Percentiles rank a stretch among this genome's conserved stretches.
Conservation (phyloP, 2,797 vertebrate species). For the Vireo griseus region DNA sequence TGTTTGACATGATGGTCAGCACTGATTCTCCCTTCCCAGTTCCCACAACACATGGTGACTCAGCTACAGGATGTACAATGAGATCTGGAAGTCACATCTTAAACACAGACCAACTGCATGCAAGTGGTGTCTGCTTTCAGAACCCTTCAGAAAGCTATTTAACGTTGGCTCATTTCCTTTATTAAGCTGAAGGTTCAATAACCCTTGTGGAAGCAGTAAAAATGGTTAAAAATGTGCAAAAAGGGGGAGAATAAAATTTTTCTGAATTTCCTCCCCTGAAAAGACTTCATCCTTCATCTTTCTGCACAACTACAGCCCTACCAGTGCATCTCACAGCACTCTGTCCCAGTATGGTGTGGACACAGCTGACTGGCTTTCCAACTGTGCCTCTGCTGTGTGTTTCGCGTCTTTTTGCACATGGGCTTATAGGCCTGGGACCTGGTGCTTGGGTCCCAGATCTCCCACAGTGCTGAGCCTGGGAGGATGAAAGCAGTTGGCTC, state of each 20-base stretch:
- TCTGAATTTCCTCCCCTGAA: background rate
- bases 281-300: background rate
- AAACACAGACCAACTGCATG: background rate
- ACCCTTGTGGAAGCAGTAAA: background rate
- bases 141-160: background rate
- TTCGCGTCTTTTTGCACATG: background rate
- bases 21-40: background rate
- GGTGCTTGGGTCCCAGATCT: background rate
- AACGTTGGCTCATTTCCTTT: background rate
- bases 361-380: background rate
- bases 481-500: background rate
- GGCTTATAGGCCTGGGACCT: background rate
- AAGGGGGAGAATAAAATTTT: background rate
- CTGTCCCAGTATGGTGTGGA: background rate
- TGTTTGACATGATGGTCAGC: background rate
- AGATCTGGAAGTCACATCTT: background rate
- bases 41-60: background rate
- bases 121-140: background rate
- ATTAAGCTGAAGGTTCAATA: background rate
- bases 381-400: background rate
- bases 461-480: background rate
- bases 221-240: background rate
- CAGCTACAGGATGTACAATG: background rate
- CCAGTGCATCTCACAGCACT: background rate
- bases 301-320: background rate